Base-by-base conservation (phyloP, 2,113 vertebrate species). In the Actenoides lindsayi region DNA sequence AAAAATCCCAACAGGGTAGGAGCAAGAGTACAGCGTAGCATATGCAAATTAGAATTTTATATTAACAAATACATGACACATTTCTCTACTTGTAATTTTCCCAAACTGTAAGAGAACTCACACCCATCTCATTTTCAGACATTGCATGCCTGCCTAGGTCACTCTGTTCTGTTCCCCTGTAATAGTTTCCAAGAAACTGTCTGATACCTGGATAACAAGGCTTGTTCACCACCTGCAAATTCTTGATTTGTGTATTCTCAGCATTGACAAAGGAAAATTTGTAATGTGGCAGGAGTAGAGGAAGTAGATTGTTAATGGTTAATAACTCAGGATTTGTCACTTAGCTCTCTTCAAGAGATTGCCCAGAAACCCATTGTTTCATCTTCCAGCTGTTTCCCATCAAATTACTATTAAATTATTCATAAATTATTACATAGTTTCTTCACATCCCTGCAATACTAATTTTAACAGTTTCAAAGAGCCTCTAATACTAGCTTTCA, bases 361-460 rank as follows among this genome's bases (percentile, higher is more conserved):
- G 93, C 92, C 94, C 94, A 87, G 90, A 84, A 97, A 93, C 70
- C 74, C 73, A 76, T 71, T 94, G 90, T 96, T 97, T 96, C 90
- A 91, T 93, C 89, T 95, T 95, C 90, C 92, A 94, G 92, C 80
- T 96, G 96, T 87, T 96, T 94, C 90, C 87, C 90, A 89, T 87
- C 92, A 94, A 96, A 92, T 93, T 94, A 44, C 90, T 96, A 95
- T 87, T 96, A 95, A 96, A 95, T 92, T 95, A 92, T 89, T 96
- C 96, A 92, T 93, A 89, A 94, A 90, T 93, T 89, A 94, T 95
- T 94, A 73, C 65, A 89, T 3, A 41, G 48, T 53, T 93, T 60
- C 69, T 65, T 92, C 91, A 79, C 69, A 89, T 50, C 37, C 48
- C 51, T 56, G 60, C 88, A 90, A 93, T 90, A 84, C 77, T 82